Percentiles rank a stretch among this genome's conserved stretches.
Evolutionary conservation across 2,113 vertebrate genomes (phyloP).

Genomic region (Muntiacus muntjak): DNA sequence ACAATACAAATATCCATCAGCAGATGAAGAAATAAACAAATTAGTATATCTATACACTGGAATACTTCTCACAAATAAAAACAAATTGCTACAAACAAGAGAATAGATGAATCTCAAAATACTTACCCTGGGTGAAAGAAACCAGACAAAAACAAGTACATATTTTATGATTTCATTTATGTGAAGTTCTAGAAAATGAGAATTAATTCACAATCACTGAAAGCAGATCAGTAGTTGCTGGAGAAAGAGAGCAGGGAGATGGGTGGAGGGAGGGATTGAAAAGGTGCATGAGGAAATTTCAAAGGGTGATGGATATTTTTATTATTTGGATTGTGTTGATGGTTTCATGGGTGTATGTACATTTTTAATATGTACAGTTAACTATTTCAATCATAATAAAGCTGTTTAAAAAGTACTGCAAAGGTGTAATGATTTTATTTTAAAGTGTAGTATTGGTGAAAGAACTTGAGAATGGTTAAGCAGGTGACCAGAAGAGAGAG

Average conservation of each 20-base stretch:
- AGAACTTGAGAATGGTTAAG: neutral
- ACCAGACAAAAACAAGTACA: neutral
- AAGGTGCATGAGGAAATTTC: neutral
- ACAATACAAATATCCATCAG: neutral
- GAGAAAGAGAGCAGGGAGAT: neutral
- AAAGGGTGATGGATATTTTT: neutral
- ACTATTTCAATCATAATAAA: neutral
- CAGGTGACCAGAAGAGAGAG: neutral
- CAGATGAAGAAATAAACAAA: neutral
- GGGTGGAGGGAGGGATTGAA: neutral
- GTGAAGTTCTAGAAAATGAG: neutral
- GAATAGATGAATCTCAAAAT: neutral
- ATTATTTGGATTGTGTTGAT: neutral
- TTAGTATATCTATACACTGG: neutral
- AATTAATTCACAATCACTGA: neutral
- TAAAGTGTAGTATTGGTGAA: neutral
- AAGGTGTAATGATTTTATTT: neutral
- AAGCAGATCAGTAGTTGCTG: neutral
- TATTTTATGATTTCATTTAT: neutral
- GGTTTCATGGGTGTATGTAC: neutral
- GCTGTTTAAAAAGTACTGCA: neutral
- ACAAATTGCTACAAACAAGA: neutral
- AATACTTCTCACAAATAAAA: neutral
- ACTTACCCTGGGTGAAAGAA: neutral
- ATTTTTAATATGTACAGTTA: neutral